These are phyloP conservation scores for Archips xylosteana DNA, from an alignment of 2,888 invertebrate genomes.

Conservation along the genomic window DNA sequence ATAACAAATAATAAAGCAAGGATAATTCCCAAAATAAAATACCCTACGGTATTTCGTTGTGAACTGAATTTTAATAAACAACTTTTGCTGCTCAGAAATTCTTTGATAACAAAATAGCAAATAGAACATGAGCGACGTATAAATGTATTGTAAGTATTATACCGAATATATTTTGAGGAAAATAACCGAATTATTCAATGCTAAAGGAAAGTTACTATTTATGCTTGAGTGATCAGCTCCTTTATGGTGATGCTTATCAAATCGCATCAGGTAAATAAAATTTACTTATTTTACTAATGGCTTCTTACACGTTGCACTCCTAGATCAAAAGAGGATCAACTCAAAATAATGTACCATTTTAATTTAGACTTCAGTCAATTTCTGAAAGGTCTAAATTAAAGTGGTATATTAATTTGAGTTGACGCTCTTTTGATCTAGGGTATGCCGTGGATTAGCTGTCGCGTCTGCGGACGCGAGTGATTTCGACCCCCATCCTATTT, in stretches of 20 bases:
- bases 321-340: no score
- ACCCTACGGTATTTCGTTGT: neutral
- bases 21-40: neutral
- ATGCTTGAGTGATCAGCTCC: neutral
- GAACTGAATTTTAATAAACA: conserved; percentile 6
- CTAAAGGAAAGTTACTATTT: conserved; percentile 58
- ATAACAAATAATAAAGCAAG: neutral
- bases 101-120: neutral
- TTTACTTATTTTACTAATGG: no score
- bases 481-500: no score
- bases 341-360: no score
- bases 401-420: no score
- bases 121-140: neutral
- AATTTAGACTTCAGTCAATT: no score
- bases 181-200: conserved; percentile 74
- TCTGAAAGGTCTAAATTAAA: no score
- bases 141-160: neutral
- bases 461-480: no score
- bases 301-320: no score
- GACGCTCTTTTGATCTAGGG: no score
- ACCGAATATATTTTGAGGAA: neutral
- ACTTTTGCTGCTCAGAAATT: neutral
- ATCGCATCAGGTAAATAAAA: conserved; percentile 82
- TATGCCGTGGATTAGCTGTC: no score
- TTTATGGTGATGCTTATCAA: no score